Percentiles rank a stretch among this genome's conserved stretches.
These are phyloP conservation scores for Nemopilema nomurai DNA, from an alignment of 30 jellyfish, hydroid and myxozoan genomes.

Conservation along the genomic window DNA sequence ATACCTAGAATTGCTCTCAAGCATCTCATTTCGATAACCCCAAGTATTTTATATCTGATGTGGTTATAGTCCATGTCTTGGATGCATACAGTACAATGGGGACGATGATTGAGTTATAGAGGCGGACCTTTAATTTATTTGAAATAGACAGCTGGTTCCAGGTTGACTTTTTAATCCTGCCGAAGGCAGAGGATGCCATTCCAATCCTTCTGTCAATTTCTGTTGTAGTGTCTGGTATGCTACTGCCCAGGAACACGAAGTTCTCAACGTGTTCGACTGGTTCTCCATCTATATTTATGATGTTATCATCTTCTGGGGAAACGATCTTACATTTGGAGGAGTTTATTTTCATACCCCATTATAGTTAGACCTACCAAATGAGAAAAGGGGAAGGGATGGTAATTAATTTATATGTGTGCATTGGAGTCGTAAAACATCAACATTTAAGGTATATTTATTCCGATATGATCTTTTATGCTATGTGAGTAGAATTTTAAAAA, in stretches of 20 bases:
- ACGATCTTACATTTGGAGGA: not conserved
- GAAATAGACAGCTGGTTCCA: conserved; percentile 25
- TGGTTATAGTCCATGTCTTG: conserved; percentile 32
- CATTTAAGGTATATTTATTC: not conserved
- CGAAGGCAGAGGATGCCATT: conserved; percentile 48
- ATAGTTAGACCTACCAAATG: not conserved
- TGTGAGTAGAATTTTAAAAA: not conserved
- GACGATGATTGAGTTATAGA: conserved; percentile 40
- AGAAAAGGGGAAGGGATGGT: not conserved
- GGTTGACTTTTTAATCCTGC: conserved; percentile 22
- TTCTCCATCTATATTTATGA: conserved; percentile 28
- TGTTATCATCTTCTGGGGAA: conserved; percentile 14
- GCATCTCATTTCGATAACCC: conserved; percentile 34
- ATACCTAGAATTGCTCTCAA: conserved; percentile 2
- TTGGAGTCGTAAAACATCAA: not conserved
- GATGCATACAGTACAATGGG: conserved; percentile 59
- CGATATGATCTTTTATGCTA: not conserved
- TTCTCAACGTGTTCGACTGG: conserved; percentile 47
- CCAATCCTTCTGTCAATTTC: conserved; percentile 34
- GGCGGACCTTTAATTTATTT: conserved; percentile 5
- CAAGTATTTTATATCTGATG: not conserved
- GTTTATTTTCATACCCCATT: no score
- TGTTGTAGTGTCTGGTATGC: conserved; percentile 13
- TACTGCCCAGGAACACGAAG: conserved; percentile 44
- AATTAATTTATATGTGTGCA: not conserved